A percentile compares a stretch with the other conserved stretches of the same genome.
Conservation (phyloP, 2,113 vertebrate genomes). For the Tinamus guttatus region DNA sequence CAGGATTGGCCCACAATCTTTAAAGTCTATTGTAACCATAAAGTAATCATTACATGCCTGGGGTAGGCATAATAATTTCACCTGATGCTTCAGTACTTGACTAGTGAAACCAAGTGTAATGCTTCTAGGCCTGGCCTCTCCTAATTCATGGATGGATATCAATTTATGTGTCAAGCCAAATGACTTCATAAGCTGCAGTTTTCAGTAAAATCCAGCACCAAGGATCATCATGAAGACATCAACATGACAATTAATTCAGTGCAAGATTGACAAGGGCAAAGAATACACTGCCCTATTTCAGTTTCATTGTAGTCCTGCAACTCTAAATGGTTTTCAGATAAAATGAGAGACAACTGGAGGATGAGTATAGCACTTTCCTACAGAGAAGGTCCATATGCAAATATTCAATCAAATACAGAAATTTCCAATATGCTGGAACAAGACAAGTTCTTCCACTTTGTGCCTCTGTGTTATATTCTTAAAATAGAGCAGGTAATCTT, state of each 20-base stretch:
- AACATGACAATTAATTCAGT: neutral
- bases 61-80: neutral
- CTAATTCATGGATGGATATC: neutral
- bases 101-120: neutral
- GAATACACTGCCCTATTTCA: neutral
- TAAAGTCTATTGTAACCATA: neutral
- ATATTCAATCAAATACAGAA: neutral
- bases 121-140: neutral
- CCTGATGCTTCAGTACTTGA: neutral
- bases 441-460: neutral
- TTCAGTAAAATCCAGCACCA: neutral
- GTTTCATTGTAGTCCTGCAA: neutral
- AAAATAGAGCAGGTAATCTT: neutral
- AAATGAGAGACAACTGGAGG: neutral
- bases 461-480: neutral
- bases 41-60: neutral
- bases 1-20: constrained; percentile 30
- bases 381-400: neutral
- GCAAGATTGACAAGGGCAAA: neutral
- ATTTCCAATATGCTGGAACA: neutral
- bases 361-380: neutral
- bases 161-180: neutral
- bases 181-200: neutral
- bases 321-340: neutral
- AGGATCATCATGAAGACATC: neutral